Evolutionary conservation across 1,140 invertebrate genomes (phyloP), one percentile per base, ranked within the genome.

Genomic region (Riptortus pedestris): DNA sequence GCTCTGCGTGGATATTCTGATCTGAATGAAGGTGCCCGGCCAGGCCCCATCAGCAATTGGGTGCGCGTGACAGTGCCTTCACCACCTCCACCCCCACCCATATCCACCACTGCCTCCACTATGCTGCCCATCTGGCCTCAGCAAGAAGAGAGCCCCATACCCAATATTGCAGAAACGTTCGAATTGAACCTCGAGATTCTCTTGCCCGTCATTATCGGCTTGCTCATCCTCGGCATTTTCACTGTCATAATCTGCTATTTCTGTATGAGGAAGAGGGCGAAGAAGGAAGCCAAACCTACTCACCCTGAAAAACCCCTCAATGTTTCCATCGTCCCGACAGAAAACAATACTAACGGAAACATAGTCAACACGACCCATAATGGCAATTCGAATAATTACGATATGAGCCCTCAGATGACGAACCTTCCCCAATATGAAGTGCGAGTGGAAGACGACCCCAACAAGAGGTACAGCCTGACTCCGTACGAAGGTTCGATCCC

Each of bases 21-120:
- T 43, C 14, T 55, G 2, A 69, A 66, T 0, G 61, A 68, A 4
- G 70, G 75, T 60, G 64, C 71, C 12, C 73, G 75, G 43, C 70
- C 72, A 9, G 77, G 78, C 1, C 76, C 77, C 2, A 69, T 79
- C 24, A 84, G 82, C 0, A 84, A 84, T 70, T 78, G 79, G 69
- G 79, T 80, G 5, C 69, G 76, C 18, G 72, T 80, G 24, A 72
- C 76, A 29, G 75, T 81, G 1, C 77, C 78, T 0, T 76, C 75
- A 16, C 77, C 73, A 7, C 72, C 74, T 38, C 75, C 74, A n/a
- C 74, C 77, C 47, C 72, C 78, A 3, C 75, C 77, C 0, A 68
- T 72, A 26, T 68, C 73, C n/a, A 72, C 73, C n/a, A 73, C 71
- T 11, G 71, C 72, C 22, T 72, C 71, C 14, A 73, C 73, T 9